Conservation (phyloP, 92 coral and sea anemone genomes). For the Hydrozoanthus gracilis region DNA sequence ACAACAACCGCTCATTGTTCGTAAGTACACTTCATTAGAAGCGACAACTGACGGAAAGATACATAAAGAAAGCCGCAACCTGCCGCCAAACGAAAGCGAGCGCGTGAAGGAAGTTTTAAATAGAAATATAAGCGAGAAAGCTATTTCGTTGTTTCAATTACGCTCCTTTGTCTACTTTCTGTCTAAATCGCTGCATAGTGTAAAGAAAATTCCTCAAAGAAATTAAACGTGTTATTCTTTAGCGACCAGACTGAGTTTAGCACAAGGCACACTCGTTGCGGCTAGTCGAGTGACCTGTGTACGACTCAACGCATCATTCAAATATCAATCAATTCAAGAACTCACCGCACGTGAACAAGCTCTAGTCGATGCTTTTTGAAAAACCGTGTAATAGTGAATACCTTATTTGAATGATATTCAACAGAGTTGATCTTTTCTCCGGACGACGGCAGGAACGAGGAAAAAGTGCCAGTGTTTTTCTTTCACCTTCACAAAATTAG, state of each 20-base stretch:
- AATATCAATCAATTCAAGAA: neutral
- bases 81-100: conserved; percentile 13
- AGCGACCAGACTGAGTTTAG: neutral
- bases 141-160: neutral
- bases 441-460: neutral
- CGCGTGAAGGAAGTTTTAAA: neutral
- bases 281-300: neutral
- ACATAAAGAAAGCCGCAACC: conserved; percentile 31
- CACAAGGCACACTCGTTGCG: neutral
- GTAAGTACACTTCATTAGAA: conserved; percentile 19
- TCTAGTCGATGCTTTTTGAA: neutral
- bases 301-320: neutral
- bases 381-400: neutral
- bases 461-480: neutral
- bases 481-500: neutral
- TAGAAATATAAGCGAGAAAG: conserved; percentile 17
- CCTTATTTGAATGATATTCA: neutral
- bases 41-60: neutral
- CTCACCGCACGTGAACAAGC: neutral
- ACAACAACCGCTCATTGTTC: conserved; percentile 32
- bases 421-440: neutral
- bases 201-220: conserved; percentile 24
- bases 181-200: neutral
- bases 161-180: conserved; percentile 22
- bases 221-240: conserved; percentile 1